Conservation (phyloP, 2,888 invertebrate species). For the Drosophila yooni region DNA sequence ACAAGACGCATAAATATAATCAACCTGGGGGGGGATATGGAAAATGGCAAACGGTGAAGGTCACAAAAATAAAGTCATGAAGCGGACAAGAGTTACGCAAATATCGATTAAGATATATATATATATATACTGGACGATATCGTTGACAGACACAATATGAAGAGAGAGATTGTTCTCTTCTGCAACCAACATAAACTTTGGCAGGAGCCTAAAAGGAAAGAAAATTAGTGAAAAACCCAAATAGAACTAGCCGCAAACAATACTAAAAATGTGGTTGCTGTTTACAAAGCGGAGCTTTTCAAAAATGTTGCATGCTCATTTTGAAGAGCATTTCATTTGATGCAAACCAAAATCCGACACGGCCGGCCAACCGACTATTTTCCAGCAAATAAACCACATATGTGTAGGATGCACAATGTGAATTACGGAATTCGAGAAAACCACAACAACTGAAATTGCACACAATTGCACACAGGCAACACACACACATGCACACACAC, state of each 20-base stretch:
- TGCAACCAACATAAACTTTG: not conserved
- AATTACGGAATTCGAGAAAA: constrained; percentile 38
- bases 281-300: not conserved
- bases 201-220: accelerated
- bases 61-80: not conserved
- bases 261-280: constrained; percentile 23
- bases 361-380: not conserved
- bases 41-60: not conserved
- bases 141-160: not conserved
- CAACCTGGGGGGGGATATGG: constrained; percentile 5
- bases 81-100: too few relatives aligned
- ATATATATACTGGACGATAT: not conserved
- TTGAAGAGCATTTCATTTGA: constrained; percentile 5
- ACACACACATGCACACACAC: not conserved
- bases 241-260: constrained; percentile 11
- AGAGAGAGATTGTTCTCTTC: not conserved
- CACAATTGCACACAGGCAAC: not conserved
- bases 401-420: constrained; percentile 21
- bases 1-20: constrained; percentile 27
- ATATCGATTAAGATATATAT: not conserved
- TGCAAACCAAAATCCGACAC: constrained; percentile 8
- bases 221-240: not conserved
- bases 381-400: constrained; percentile 33
- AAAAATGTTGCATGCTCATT: not conserved
- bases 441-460: constrained; percentile 48